These are phyloP conservation scores for Lophura nycthemera DNA, from an alignment of 2,113 vertebrate genomes.

Conservation along the genomic window DNA sequence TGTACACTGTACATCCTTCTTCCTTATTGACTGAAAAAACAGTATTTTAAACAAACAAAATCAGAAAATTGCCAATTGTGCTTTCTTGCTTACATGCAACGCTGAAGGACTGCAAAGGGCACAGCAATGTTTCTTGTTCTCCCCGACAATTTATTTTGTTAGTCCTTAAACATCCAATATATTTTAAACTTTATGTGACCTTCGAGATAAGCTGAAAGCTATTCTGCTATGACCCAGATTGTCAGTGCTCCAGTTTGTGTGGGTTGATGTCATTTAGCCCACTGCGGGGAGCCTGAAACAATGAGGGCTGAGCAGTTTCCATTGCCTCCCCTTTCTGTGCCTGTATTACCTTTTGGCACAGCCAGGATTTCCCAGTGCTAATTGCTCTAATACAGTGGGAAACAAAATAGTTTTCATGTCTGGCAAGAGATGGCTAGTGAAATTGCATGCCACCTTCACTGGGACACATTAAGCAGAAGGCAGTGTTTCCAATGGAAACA, in stretches of 20 bases:
- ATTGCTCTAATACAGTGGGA: constrained; percentile 72
- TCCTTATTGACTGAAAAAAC: neutral
- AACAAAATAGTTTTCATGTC: constrained; percentile 62
- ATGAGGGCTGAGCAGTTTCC: constrained; percentile 66
- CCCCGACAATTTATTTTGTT: constrained; percentile 44
- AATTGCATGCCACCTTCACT: constrained; percentile 67
- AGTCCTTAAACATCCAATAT: constrained; percentile 59
- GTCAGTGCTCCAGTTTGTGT: constrained; percentile 62
- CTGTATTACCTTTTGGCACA: constrained; percentile 77
- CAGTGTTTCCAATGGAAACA: constrained; percentile 68
- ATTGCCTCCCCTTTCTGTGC: constrained; percentile 57
- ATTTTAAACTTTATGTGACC: constrained; percentile 78
- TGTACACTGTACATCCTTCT: neutral
- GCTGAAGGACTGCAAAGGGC: constrained; percentile 51
- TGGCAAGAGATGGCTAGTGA: constrained; percentile 69
- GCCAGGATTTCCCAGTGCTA: constrained; percentile 73
- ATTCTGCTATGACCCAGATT: constrained; percentile 72
- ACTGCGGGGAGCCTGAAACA: constrained; percentile 64
- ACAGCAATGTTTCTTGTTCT: neutral
- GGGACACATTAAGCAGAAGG: constrained; percentile 72
- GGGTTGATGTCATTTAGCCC: constrained; percentile 75
- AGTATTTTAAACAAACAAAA: constrained; percentile 11
- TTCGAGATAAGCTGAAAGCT: constrained; percentile 69
- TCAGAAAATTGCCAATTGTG: constrained; percentile 2
- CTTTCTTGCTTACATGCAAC: neutral